These are phyloP conservation scores for Maccullochella peelii DNA, from an alignment of 2,113 vertebrate species.

Conservation along the genomic window DNA sequence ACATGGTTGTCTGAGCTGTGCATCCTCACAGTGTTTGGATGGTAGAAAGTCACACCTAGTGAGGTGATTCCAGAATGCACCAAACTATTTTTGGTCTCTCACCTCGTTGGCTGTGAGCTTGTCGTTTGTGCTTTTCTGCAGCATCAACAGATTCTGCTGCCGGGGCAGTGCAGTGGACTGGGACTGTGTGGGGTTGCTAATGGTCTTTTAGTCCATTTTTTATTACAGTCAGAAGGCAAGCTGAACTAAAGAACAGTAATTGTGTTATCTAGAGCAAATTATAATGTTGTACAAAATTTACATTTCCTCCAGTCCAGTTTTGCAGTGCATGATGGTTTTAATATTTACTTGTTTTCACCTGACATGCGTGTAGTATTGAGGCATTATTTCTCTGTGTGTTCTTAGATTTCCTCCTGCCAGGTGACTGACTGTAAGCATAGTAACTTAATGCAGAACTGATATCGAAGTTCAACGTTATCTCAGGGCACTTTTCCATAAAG, in stretches of 20 bases:
- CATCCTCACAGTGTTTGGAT: slow-evolving; percentile 4
- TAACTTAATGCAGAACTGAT: neutral
- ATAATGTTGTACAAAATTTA: neutral
- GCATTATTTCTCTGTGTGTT: neutral
- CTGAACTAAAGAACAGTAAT: neutral
- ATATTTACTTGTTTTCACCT: neutral
- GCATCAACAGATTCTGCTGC: slow-evolving; percentile 58
- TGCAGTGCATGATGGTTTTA: neutral
- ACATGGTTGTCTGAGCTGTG: neutral
- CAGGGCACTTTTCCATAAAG: too few relatives aligned
- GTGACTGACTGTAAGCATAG: neutral
- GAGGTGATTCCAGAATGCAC: slow-evolving; percentile 63
- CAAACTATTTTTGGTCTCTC: slow-evolving; percentile 63
- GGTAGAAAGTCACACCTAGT: slow-evolving; percentile 1
- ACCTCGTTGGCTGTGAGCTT: slow-evolving; percentile 45
- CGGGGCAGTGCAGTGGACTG: slow-evolving; percentile 12
- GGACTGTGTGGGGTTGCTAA: neutral
- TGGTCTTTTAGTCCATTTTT: neutral
- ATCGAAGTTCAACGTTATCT: too few relatives aligned
- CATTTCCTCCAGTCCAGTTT: neutral
- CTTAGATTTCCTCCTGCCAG: neutral
- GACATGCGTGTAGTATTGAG: neutral
- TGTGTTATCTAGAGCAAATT: neutral
- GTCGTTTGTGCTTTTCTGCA: slow-evolving; percentile 43
- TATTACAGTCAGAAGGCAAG: neutral